These are phyloP conservation scores for Falcaria lacertinaria DNA, from an alignment of 2,888 invertebrate species.

Conservation along the genomic window DNA sequence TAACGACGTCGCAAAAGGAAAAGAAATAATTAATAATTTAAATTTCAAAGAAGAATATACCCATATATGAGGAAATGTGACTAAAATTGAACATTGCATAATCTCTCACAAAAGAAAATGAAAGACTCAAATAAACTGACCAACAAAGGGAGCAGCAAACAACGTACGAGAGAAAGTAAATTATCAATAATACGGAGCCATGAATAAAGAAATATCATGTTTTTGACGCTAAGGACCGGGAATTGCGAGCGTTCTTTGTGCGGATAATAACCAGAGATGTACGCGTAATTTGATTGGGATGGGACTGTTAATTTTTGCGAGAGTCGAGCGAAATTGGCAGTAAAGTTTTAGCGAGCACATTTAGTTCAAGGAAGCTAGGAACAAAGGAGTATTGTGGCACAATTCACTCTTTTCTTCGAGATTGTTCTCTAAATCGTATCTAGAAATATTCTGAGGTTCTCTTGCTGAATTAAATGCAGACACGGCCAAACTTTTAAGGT, in stretches of 20 bases:
- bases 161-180: constrained; percentile 3
- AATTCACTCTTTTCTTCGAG: too few species aligned
- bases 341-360: neutral
- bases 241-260: constrained; percentile 2
- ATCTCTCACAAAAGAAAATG: neutral
- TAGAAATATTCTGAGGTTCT: too few species aligned
- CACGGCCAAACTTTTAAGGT: too few species aligned
- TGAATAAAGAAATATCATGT: constrained; percentile 5
- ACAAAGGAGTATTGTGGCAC: neutral
- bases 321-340: neutral
- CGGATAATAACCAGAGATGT: constrained; percentile 1
- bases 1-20: too few species aligned
- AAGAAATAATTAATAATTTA: too few species aligned
- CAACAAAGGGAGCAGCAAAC: neutral
- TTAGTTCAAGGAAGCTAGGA: neutral
- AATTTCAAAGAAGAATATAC: neutral
- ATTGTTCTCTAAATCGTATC: too few species aligned
- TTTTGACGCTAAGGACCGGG: constrained; percentile 4
- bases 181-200: constrained; percentile 3
- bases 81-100: neutral
- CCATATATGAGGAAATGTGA: neutral
- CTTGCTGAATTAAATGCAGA: too few species aligned
- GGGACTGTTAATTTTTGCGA: neutral
- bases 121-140: neutral
- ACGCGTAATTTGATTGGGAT: neutral